Base-by-base conservation (phyloP, 2,797 vertebrate species). In the Cercopithecus hamlyni region DNA sequence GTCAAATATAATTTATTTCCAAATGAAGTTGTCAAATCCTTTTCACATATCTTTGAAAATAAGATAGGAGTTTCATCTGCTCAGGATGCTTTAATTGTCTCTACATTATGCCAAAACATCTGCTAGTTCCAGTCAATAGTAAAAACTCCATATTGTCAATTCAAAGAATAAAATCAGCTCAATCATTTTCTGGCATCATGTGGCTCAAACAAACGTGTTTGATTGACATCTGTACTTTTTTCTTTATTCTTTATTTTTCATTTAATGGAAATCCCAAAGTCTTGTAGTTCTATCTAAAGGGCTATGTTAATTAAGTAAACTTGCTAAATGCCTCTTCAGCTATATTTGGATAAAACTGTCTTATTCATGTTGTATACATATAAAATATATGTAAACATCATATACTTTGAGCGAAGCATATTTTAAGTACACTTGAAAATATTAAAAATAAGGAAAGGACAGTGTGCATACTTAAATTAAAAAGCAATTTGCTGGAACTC, bases 1-100 rank as follows among this genome's bases (percentile, higher is more conserved):
- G 55, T 96, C 92, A 97, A 97, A 90, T 95, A 97, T 92, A 97
- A 97, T 97, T 94, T 88, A 93, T 97, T 98, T 95, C 73, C 81
- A 93, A 90, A 98, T 94, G 79, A 97, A 97, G 82, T 96, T 97
- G 76, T 98, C 93, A 97, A 89, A 94, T 96, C 36, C 52, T 92
- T 95, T 96, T 96, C 36, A 95, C 24, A 86, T 96, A 90, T 95
- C 82, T 97, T 96, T 94, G 93, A 90, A 96, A 98, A 97, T 92
- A 94, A 96, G 90, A 90, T 84, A 57, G 81, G 43, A 95, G 30
- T 75, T 94, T 97, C 73, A 93, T 94, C 95, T 97, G 73, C 90
- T 97, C 87, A 88, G 55, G 73, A 96, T 84, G 72, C 92, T 97
- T 96, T 97, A 97, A 97, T 96, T 97, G 81, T 97, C 90, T 93